Evolutionary conservation across 1,140 invertebrate species (phyloP), one percentile per base, ranked within the genome.

Genomic region (Drosophila funebris): DNA sequence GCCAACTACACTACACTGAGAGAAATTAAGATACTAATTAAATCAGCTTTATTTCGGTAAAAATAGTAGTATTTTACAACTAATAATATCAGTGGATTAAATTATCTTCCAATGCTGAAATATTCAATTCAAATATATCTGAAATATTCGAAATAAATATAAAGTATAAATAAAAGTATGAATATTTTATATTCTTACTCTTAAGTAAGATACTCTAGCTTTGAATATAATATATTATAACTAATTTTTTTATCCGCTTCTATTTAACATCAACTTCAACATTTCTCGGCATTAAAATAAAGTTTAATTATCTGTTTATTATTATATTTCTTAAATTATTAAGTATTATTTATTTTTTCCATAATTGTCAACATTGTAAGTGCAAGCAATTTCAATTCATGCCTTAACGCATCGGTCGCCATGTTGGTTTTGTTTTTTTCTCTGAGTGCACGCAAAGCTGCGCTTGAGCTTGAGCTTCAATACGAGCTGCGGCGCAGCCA

Each of bases 381-480:
- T 43, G 11, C 44, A 44, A 2, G 3, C 27, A 9, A 22, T 33
- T 41, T 31, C 46, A 31, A 56, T 31, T 52, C n/a, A 29, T 29
- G 33, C 33, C 16, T 20, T 33, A 50, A 53, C 36, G 41, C 41
- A 41, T 11, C 20, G 60, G 24, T 7, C 48, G 60, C 60, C 48
- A 63, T 63, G 36, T 46, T 57, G 44, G 13, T 3, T 46, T 9
- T 48, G 20, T 27, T 5, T 48, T 6, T 58, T 68, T 37, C n/a
- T 39, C 31, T 69, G n/a, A 56, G 56, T 69, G 71, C 48, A 56
- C 46, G 48, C 31, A 53, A 50, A 53, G 39, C 29, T 73, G 53
- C 24, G 70, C 41, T 61, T 69, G 13, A 57, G 71, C 31, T 70
- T 68, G 57, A 63, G 46, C 48, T 63, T 39, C 43, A 37, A 20